These are phyloP conservation scores for Drosophila seguyi DNA, from an alignment of 1,140 invertebrate genomes.

Conservation along the genomic window DNA sequence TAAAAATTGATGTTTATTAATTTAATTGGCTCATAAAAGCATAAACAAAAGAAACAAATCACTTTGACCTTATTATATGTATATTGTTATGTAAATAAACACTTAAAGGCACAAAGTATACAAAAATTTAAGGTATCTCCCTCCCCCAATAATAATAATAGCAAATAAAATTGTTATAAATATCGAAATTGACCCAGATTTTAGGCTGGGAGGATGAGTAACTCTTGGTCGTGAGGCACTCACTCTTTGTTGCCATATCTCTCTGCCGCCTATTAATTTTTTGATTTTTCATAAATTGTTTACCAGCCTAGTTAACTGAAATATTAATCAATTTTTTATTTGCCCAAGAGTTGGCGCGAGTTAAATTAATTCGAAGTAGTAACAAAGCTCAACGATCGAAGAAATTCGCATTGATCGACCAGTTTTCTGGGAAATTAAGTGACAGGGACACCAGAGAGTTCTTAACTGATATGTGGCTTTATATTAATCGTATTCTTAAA, in stretches of 20 bases:
- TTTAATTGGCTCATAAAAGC: conserved; percentile 1
- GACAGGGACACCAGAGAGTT: neutral
- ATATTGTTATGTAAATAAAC: conserved; percentile 4
- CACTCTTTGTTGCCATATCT: neutral
- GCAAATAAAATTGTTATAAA: neutral
- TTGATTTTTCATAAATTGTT: conserved; percentile 27
- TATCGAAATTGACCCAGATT: conserved; percentile 9
- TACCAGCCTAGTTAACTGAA: conserved; percentile 8
- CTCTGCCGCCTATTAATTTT: neutral
- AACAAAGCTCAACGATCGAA: neutral
- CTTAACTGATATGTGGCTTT: conserved; percentile 1
- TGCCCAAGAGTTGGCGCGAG: conserved; percentile 4
- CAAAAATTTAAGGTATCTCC: neutral
- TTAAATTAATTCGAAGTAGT: conserved; percentile 14
- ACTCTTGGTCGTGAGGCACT: neutral
- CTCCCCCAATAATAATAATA: neutral
- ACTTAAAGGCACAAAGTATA: neutral
- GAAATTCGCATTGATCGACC: neutral
- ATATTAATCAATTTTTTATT: conserved; percentile 11
- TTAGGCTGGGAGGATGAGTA: conserved; percentile 7
- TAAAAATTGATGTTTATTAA: neutral
- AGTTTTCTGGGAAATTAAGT: neutral
- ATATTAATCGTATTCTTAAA: neutral
- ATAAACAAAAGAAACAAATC: neutral
- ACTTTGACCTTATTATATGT: conserved; percentile 4